Base-by-base conservation (phyloP, 2,797 vertebrate genomes). In the Xiphorhynchus erythropygius region DNA sequence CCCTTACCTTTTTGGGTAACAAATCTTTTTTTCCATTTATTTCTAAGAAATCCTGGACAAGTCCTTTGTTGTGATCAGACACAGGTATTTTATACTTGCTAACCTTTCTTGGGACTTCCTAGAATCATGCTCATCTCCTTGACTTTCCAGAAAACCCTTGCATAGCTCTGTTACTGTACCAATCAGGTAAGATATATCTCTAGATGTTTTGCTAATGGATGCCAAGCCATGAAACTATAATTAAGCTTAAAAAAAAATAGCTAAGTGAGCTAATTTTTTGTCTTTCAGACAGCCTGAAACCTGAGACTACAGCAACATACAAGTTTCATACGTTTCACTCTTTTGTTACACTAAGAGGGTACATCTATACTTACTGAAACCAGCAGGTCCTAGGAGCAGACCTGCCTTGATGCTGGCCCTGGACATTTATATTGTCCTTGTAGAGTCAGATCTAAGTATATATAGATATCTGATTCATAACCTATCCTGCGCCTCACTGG, bases 391-490 rank as follows among this genome's bases (percentile, higher is more conserved):
- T 30, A 68, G 27, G n/a, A 87, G 23, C 25, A 93, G 44, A 56
- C 8, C 12, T 84, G 73, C 22, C n/a, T 89, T 69, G 47, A 22
- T 82, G 56, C 32, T 79, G 59, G n/a, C 39, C 47, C 67, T 80
- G 33, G 10, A 59, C 59, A 25, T 87, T 89, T 84, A 39, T 87
- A 63, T 25, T 70, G 78, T 87, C 84, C 87, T 92, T 94, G 81
- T 41, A 84, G 78, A 90, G 75, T 89, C 94, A 93, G 64, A 33
- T 35, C 53, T 35, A 39, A 44, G 49, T 83, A 82, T 84, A 90
- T 82, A 67, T 69, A 94, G 94, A 83, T 49, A 89, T n/a, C 75
- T 93, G 89, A 94, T 89, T 94, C 92, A 96, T 89, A 95, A 84
- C 60, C 81, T 73, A 47, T 73, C 75, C 56, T 74, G 78, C 0